Percentiles rank a stretch among this genome's conserved stretches.
Evolutionary conservation across 2,113 vertebrate genomes (phyloP).

Genomic region (Ochotona curzoniae): DNA sequence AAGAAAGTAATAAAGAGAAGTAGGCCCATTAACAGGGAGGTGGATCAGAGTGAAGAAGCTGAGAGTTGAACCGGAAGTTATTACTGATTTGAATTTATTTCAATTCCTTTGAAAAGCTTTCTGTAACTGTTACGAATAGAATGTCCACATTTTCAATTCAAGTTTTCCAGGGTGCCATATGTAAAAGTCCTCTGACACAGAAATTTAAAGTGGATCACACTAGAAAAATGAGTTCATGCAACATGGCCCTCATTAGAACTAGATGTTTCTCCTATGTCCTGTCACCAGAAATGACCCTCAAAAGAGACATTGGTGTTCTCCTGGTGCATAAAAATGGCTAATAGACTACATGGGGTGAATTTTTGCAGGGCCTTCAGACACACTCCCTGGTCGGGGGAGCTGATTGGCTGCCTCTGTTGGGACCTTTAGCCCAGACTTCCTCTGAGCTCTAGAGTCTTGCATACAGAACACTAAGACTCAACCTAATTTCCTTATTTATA

Average conservation of each 20-base stretch:
- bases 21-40: too few species aligned
- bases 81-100: not conserved
- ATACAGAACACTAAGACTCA: not conserved
- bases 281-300: not conserved
- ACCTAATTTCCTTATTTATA: not conserved
- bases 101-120: not conserved
- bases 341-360: not conserved
- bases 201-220: not conserved
- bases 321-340: not conserved
- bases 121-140: not conserved
- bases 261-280: not conserved
- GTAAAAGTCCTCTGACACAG: not conserved
- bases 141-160: not conserved
- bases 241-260: not conserved
- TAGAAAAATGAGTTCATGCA: not conserved
- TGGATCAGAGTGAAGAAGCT: too few species aligned
- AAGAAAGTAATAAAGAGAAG: too few species aligned
- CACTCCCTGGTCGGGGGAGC: too few species aligned
- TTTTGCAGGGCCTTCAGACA: not conserved
- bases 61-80: too few species aligned
- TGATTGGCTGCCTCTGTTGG: not conserved
- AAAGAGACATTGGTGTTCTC: not conserved
- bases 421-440: not conserved
- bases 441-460: not conserved
- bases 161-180: not conserved